phyloP scores from a whole-genome alignment of 1,140 invertebrate genomes.

The Aporrectodea caliginosa region DNA sequence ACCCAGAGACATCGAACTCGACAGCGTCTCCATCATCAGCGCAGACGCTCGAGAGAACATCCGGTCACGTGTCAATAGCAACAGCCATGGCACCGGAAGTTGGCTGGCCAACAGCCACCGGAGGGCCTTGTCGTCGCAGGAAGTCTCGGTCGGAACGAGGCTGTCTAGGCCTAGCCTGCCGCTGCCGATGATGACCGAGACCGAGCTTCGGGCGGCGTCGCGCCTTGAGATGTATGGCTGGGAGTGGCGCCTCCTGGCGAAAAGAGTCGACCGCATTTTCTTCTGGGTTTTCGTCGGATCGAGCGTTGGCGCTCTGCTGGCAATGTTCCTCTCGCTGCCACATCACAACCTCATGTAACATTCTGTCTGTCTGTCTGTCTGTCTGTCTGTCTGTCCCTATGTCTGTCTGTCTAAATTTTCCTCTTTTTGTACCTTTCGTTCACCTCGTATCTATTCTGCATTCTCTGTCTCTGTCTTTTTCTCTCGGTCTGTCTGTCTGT shows the following conservation, averaged over 20 bases:
- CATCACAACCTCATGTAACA: not conserved
- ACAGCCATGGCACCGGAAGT: too few species aligned
- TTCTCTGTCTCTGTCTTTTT: too few species aligned
- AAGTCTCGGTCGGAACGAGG: not conserved
- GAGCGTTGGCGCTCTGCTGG: conserved; percentile 27
- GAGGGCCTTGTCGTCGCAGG: not conserved
- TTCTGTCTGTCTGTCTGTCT: too few species aligned
- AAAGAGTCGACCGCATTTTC: conserved; percentile 26
- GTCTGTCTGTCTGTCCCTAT: too few species aligned
- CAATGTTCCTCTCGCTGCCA: conserved; percentile 13
- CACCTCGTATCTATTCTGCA: too few species aligned
- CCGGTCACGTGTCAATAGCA: too few species aligned
- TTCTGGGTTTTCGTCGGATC: conserved; percentile 32
- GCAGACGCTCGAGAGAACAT: not conserved
- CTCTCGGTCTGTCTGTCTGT: too few species aligned
- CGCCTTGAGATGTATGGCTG: not conserved
- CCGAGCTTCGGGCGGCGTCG: not conserved
- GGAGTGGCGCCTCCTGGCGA: conserved; percentile 22
- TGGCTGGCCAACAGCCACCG: not conserved
- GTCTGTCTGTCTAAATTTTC: too few species aligned
- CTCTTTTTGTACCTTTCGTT: too few species aligned
- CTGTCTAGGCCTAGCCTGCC: too few species aligned
- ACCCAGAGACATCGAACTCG: not conserved
- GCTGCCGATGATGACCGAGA: not conserved
- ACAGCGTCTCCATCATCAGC: not conserved